These are phyloP conservation scores for Dicrostonyx torquatus DNA, from an alignment of 2,797 vertebrate species.

Conservation along the genomic window DNA sequence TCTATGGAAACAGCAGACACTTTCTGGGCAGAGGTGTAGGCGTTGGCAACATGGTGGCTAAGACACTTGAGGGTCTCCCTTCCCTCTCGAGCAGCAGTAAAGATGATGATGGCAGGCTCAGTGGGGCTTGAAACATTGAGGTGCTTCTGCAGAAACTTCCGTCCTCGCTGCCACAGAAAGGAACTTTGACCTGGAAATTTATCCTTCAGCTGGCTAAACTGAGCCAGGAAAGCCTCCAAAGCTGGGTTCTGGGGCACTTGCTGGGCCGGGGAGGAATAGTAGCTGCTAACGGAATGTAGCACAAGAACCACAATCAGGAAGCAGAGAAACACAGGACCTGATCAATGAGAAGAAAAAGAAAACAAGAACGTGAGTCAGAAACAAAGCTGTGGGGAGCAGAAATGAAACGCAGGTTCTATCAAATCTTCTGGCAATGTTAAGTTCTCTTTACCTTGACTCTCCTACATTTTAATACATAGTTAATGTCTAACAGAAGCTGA, in stretches of 20 bases:
- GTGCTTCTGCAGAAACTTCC: constrained; percentile 91
- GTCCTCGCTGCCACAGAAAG: constrained; percentile 90
- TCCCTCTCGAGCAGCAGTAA: constrained; percentile 88
- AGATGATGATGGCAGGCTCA: constrained; percentile 92
- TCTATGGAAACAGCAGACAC: constrained; percentile 87
- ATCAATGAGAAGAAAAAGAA: not conserved
- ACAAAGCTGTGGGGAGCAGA: not conserved
- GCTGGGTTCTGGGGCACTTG: constrained; percentile 62
- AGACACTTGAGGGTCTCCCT: constrained; percentile 91
- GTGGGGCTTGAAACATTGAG: constrained; percentile 87
- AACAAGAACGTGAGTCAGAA: not conserved
- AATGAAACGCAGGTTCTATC: not conserved
- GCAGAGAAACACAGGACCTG: constrained; percentile 50
- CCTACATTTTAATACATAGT: not conserved
- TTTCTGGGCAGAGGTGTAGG: constrained; percentile 87
- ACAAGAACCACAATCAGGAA: not conserved
- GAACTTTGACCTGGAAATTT: constrained; percentile 90
- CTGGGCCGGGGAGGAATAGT: constrained; percentile 68
- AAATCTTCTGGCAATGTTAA: not conserved
- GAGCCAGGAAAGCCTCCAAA: constrained; percentile 84
- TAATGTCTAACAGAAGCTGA: not conserved
- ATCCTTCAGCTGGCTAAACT: constrained; percentile 85
- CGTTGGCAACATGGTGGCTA: constrained; percentile 86
- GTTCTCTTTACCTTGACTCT: not conserved
- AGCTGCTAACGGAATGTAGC: constrained; percentile 70